These are phyloP conservation scores for Conomelus anceps DNA, from an alignment of 2,888 invertebrate genomes.

Conservation along the genomic window DNA sequence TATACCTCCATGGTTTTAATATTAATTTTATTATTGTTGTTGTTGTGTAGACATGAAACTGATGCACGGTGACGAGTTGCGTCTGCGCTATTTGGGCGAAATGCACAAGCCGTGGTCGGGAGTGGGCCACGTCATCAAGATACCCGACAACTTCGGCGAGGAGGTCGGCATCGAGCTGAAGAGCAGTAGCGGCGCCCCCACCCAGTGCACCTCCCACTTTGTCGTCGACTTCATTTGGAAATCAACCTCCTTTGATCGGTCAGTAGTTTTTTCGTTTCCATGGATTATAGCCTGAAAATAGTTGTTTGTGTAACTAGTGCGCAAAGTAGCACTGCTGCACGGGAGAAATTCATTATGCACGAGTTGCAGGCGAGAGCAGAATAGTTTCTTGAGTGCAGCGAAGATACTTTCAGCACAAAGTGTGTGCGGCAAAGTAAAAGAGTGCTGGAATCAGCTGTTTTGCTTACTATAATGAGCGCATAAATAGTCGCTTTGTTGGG, in stretches of 20 bases:
- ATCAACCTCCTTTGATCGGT: conserved; percentile 93
- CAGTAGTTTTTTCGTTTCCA: conserved; percentile 49
- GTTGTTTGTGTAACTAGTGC: too few relatives aligned
- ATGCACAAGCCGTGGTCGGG: conserved; percentile 94
- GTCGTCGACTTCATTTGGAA: conserved; percentile 99
- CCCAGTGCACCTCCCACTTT: conserved; percentile 90
- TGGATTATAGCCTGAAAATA: not conserved
- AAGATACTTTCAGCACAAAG: too few relatives aligned
- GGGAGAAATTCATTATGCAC: too few relatives aligned
- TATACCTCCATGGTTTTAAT: too few relatives aligned
- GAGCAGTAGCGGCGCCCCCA: conserved; percentile 83
- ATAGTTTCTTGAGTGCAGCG: too few relatives aligned
- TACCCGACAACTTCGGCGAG: conserved; percentile 93
- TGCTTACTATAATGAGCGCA: too few relatives aligned
- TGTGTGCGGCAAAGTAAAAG: too few relatives aligned
- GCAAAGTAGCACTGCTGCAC: too few relatives aligned
- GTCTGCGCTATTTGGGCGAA: conserved; percentile 88
- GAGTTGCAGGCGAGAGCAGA: too few relatives aligned
- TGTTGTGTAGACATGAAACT: conserved; percentile 76
- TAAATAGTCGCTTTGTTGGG: too few relatives aligned
- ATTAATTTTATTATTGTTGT: not conserved
- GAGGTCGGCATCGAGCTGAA: conserved; percentile 97
- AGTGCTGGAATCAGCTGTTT: too few relatives aligned
- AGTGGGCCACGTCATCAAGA: conserved; percentile 94
- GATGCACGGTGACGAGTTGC: conserved; percentile 97